Percentiles rank a stretch among this genome's conserved stretches.
These are phyloP conservation scores for Rhizomys pruinosus DNA, from an alignment of 2,113 vertebrate species.

Conservation along the genomic window DNA sequence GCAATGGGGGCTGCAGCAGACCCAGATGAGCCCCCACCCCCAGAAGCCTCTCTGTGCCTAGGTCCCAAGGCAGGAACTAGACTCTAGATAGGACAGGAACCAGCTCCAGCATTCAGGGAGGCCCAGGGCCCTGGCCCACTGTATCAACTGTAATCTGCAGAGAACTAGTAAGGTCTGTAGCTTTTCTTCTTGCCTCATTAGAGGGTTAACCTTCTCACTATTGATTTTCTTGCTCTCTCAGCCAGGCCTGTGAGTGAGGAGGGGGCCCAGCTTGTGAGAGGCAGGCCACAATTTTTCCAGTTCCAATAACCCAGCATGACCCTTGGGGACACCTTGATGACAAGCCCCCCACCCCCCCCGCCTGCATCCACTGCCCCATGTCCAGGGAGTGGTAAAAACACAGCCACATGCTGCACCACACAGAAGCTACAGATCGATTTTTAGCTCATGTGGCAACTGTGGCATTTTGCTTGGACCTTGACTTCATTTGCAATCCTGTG, in stretches of 20 bases:
- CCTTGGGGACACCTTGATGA: fast-evolving
- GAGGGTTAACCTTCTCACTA: no score
- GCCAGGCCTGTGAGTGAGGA: background rate
- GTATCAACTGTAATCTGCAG: background rate
- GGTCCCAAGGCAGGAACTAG: background rate
- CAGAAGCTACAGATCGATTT: background rate
- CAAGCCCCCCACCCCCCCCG: background rate
- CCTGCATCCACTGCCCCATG: no score
- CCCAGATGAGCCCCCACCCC: background rate
- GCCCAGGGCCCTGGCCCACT: background rate
- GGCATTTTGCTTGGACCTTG: conserved; percentile 38
- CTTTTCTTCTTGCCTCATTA: background rate
- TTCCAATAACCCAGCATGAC: background rate
- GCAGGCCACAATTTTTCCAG: background rate
- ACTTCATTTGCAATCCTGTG: conserved; percentile 1
- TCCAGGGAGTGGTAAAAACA: background rate
- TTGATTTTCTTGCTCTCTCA: background rate
- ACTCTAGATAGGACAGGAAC: no score
- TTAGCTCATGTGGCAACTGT: background rate
- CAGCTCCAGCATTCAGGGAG: background rate
- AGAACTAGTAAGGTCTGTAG: background rate
- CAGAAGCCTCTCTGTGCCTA: background rate
- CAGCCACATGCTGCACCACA: background rate
- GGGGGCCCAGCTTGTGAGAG: fast-evolving
- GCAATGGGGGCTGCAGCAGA: no score